Conservation (phyloP, 92 coral and sea anemone genomes). For the Palythoa grandis region DNA sequence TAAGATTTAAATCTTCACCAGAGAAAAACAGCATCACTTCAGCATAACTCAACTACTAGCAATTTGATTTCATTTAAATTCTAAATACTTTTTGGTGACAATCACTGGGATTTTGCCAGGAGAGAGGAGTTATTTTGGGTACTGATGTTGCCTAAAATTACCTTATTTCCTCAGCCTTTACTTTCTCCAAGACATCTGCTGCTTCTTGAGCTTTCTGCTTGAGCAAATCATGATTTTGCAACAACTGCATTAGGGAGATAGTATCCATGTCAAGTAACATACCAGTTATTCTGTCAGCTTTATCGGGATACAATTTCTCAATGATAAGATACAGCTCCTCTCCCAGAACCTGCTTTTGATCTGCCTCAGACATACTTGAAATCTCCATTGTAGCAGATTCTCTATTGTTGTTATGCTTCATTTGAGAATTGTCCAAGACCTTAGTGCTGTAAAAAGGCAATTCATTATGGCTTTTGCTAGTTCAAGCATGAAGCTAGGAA, state of each 20-base stretch:
- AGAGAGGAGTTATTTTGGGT: not conserved
- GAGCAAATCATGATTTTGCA: constrained; percentile 18
- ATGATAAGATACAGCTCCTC: not conserved
- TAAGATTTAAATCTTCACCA: too few relatives aligned
- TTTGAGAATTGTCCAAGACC: not conserved
- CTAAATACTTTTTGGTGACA: not conserved
- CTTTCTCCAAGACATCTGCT: constrained; percentile 2
- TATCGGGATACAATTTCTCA: constrained; percentile 39
- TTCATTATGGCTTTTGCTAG: not conserved
- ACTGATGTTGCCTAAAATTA: not conserved
- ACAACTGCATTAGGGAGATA: not conserved
- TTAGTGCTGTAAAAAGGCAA: not conserved
- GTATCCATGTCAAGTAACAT: constrained; percentile 26
- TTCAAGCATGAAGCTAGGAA: not conserved
- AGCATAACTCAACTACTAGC: too few relatives aligned
- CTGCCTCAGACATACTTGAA: constrained; percentile 1
- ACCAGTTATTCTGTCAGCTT: constrained; percentile 29
- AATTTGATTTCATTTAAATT: too few relatives aligned
- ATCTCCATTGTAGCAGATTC: not conserved
- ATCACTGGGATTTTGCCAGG: not conserved
- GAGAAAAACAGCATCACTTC: too few relatives aligned
- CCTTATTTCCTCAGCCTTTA: not conserved
- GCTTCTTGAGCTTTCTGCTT: constrained; percentile 25
- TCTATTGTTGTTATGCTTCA: not conserved
- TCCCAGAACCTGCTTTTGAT: constrained; percentile 42